These are phyloP conservation scores for Acanthacorydalis orientalis DNA, from an alignment of 2,888 invertebrate species.

Conservation along the genomic window DNA sequence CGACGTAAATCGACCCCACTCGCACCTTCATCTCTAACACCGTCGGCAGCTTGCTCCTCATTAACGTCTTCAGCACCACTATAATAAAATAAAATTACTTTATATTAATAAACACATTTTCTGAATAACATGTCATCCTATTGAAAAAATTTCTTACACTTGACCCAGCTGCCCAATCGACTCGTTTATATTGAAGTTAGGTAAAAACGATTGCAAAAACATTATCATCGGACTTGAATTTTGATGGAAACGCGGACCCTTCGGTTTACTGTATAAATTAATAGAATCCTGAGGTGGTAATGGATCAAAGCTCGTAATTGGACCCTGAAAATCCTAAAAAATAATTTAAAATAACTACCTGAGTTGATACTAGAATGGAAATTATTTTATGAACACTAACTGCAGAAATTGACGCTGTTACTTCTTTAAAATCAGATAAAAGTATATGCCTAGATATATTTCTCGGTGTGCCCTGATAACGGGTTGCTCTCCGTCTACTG, in stretches of 20 bases:
- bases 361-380: not conserved
- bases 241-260: slow-evolving; percentile 17
- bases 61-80: slow-evolving; percentile 10
- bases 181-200: slow-evolving; percentile 44
- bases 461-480: slow-evolving; percentile 45
- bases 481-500: slow-evolving; percentile 36
- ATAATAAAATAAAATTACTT: slow-evolving; percentile 3
- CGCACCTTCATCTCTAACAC: slow-evolving; percentile 16
- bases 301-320: slow-evolving; percentile 63
- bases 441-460: slow-evolving; percentile 53
- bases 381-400: slow-evolving; percentile 21
- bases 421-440: slow-evolving; percentile 52
- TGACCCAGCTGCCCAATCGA: slow-evolving; percentile 12
- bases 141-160: slow-evolving; percentile 13
- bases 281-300: slow-evolving; percentile 61
- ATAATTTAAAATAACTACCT: slow-evolving; percentile 6
- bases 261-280: slow-evolving; percentile 45
- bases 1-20: slow-evolving; percentile 35
- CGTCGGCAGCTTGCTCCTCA: slow-evolving; percentile 13
- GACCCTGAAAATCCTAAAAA: slow-evolving; percentile 26
- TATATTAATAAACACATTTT: not conserved
- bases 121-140: no score
- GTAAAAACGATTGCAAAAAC: slow-evolving; percentile 57
- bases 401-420: slow-evolving; percentile 37
- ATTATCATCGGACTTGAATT: slow-evolving; percentile 28